Conservation (phyloP, 2,888 invertebrate species). For the Pseudococcus viburni region DNA sequence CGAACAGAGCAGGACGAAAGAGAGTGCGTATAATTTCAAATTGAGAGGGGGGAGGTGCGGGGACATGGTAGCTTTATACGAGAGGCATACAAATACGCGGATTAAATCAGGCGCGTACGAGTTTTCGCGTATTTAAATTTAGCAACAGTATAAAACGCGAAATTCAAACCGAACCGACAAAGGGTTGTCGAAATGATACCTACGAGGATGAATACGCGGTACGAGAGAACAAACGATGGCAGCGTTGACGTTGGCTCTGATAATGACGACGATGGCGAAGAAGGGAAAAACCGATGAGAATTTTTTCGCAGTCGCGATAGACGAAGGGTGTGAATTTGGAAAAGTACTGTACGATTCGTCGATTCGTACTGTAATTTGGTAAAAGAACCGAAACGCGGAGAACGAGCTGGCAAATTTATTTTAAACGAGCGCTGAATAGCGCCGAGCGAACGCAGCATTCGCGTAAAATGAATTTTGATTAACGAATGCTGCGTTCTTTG, state of each 20-base stretch:
- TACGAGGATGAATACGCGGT: background rate
- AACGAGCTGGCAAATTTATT: conserved; percentile 36
- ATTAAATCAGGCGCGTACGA: conserved; percentile 3
- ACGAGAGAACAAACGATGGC: conserved; percentile 4
- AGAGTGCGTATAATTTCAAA: background rate
- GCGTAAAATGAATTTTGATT: conserved; percentile 38
- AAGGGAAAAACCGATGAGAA: background rate
- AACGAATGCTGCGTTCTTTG: conserved; percentile 38
- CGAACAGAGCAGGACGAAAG: background rate
- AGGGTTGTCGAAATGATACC: conserved; percentile 12
- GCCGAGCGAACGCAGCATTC: background rate
- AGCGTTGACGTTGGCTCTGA: background rate
- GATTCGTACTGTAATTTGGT: conserved; percentile 10
- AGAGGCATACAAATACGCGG: conserved; percentile 1
- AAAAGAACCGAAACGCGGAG: background rate
- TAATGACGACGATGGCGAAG: background rate
- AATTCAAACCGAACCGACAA: conserved; percentile 18
- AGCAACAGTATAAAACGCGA: background rate
- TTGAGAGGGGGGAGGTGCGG: background rate
- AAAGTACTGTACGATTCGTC: conserved; percentile 15
- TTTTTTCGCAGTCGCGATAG: background rate
- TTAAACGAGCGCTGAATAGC: conserved; percentile 41
- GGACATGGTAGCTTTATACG: background rate
- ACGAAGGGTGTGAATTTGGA: background rate
- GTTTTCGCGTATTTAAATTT: conserved; percentile 16